Evolutionary conservation across 2,797 vertebrate species (phyloP).

Genomic region (Phataginus tetradactyla): DNA sequence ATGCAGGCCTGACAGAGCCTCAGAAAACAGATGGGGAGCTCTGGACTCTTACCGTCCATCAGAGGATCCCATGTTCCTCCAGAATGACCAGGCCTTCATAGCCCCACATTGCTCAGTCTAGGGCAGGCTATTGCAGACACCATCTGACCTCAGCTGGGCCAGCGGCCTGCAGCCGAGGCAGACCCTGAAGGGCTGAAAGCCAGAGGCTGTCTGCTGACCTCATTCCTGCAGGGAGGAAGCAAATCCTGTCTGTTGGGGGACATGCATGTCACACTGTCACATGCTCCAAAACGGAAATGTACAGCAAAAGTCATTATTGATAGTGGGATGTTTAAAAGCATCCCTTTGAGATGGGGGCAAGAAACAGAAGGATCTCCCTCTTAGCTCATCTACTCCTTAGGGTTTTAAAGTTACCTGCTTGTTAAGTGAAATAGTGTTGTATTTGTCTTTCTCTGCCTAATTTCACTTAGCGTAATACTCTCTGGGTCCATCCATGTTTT

Average conservation of each 20-base stretch:
- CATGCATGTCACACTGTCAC: accelerated
- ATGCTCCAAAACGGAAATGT: not conserved
- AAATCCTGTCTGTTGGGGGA: not conserved
- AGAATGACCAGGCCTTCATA: not conserved
- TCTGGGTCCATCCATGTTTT: too few species aligned
- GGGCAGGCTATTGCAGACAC: not conserved
- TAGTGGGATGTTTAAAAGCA: not conserved
- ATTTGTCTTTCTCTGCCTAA: too few species aligned
- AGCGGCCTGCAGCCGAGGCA: not conserved
- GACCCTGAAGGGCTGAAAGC: not conserved
- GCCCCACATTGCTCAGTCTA: accelerated
- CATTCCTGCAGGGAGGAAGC: not conserved
- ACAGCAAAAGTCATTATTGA: not conserved
- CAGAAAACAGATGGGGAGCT: not conserved
- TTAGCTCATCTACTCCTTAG: accelerated
- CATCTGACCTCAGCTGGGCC: too few species aligned
- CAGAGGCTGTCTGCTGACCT: not conserved
- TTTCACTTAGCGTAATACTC: too few species aligned
- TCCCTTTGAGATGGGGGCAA: not conserved
- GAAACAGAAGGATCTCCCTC: not conserved
- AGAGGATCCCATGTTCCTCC: not conserved
- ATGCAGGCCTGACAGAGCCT: not conserved
- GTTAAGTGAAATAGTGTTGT: too few species aligned
- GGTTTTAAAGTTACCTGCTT: not conserved
- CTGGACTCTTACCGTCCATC: too few species aligned